Evolutionary conservation across 1,140 invertebrate genomes (phyloP).

Genomic region (Idris sp.): DNA sequence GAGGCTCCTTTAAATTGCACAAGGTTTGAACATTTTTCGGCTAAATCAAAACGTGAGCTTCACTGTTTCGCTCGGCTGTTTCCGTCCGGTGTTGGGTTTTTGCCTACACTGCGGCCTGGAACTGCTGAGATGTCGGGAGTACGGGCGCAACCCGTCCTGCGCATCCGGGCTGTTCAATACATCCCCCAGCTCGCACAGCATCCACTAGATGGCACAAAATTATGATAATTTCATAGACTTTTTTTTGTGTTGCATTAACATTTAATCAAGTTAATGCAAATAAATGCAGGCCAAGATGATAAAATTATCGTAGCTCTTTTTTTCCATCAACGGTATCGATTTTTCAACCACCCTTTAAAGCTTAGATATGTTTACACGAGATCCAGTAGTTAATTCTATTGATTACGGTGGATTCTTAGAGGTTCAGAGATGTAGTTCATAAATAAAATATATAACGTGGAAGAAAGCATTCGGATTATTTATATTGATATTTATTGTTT

Average conservation of each 20-base stretch:
- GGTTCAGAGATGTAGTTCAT: slow-evolving; percentile 29
- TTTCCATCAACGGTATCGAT: slow-evolving; percentile 12
- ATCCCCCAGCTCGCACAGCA: slow-evolving; percentile 72
- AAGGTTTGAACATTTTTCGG: slow-evolving; percentile 23
- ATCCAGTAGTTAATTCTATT: slow-evolving; percentile 37
- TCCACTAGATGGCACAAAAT: slow-evolving; percentile 75
- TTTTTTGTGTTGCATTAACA: slow-evolving; percentile 30
- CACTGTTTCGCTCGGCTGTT: slow-evolving; percentile 50
- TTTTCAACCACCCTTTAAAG: no score
- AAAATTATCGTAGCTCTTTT: slow-evolving; percentile 11
- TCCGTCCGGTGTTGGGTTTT: slow-evolving; percentile 72
- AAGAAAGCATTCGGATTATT: slow-evolving; percentile 24
- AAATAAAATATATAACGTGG: slow-evolving; percentile 32
- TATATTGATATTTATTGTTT: slow-evolving; percentile 37
- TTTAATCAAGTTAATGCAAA: slow-evolving; percentile 24
- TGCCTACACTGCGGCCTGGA: slow-evolving; percentile 76
- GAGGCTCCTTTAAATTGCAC: slow-evolving; percentile 8
- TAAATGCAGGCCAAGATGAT: not conserved
- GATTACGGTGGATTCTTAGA: slow-evolving; percentile 37
- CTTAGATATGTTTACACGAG: slow-evolving; percentile 8
- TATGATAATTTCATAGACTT: slow-evolving; percentile 51
- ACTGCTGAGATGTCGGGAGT: slow-evolving; percentile 73
- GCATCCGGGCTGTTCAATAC: slow-evolving; percentile 78
- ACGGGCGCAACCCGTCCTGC: slow-evolving; percentile 76
- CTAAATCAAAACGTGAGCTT: slow-evolving; percentile 12